These are phyloP conservation scores for Temnopleurus reevesii DNA, from an alignment of 53 echinoderm and acorn worm genomes.

Conservation along the genomic window DNA sequence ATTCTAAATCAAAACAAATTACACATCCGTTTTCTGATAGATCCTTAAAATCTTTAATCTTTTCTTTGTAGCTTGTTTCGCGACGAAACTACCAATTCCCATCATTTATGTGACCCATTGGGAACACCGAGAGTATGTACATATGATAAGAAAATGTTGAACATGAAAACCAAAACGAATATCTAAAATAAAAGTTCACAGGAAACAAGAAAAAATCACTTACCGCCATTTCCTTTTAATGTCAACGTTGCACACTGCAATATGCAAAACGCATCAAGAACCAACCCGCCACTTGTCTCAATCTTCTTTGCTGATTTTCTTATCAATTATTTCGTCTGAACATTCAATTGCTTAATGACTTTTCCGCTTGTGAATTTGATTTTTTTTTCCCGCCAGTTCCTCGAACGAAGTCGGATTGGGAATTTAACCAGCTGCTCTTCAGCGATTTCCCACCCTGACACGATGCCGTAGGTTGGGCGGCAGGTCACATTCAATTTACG, in stretches of 20 bases:
- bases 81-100: too few species aligned
- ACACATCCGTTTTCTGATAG: too few species aligned
- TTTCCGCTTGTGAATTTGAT: not conserved
- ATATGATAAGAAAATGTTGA: too few species aligned
- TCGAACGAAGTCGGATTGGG: not conserved
- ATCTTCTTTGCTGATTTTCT: not conserved
- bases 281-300: not conserved
- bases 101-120: too few species aligned
- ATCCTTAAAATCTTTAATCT: too few species aligned
- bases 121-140: too few species aligned
- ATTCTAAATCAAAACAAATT: too few species aligned
- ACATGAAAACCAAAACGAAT: not conserved
- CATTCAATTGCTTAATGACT: slow-evolving; percentile 26
- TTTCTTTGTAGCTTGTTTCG: too few species aligned
- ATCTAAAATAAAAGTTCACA: not conserved
- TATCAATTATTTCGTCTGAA: slow-evolving; percentile 24
- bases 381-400: slow-evolving; percentile 2
- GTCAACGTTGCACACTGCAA: not conserved
- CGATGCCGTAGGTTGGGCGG: slow-evolving; percentile 12
- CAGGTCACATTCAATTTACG: not conserved
- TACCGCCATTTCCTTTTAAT: not conserved
- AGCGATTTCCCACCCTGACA: not conserved
- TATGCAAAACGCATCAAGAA: not conserved
- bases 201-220: not conserved
- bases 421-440: not conserved